A percentile compares a stretch with the other conserved stretches of the same genome.
Conservation (phyloP, 2,888 invertebrate species). For the Campoletis raptor region DNA sequence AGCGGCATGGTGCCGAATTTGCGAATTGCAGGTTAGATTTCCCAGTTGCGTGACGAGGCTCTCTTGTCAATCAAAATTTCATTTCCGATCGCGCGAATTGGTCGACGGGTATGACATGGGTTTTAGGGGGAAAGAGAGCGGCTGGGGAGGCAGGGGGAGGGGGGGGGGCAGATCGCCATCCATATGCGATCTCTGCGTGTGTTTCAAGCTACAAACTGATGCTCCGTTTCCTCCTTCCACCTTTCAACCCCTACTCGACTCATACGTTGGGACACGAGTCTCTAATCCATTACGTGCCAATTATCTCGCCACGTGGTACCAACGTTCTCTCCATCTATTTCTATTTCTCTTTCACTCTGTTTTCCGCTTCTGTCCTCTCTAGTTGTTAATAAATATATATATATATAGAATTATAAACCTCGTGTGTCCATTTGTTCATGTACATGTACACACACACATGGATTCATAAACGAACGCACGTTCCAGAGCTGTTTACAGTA, state of each 20-base stretch:
- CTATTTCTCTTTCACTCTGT: conserved; percentile 57
- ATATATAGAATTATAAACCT: background rate
- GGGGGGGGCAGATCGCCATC: conserved; percentile 15
- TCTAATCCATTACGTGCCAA: conserved; percentile 75
- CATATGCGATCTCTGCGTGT: conserved; percentile 43
- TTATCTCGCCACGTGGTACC: conserved; percentile 73
- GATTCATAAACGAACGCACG: conserved; percentile 40
- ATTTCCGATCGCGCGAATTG: conserved; percentile 81
- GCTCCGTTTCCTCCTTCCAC: conserved; percentile 25
- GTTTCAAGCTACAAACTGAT: conserved; percentile 46
- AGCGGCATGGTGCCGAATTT: conserved; percentile 58
- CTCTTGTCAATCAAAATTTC: conserved; percentile 82
- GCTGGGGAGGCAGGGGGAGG: background rate
- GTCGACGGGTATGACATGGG: conserved; percentile 20
- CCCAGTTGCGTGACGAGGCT: conserved; percentile 79
- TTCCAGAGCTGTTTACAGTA: conserved; percentile 68
- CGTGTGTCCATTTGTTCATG: conserved; percentile 7
- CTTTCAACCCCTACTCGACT: conserved; percentile 40
- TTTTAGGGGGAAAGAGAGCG: background rate
- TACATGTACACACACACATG: conserved; percentile 4
- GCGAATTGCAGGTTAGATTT: conserved; percentile 82
- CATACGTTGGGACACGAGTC: conserved; percentile 70
- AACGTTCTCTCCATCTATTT: conserved; percentile 53
- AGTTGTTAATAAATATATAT: conserved; percentile 22
- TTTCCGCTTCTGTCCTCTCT: conserved; percentile 42